These are phyloP conservation scores for Aphaenogaster ashmeadi DNA, from an alignment of 1,140 invertebrate species.

Conservation along the genomic window DNA sequence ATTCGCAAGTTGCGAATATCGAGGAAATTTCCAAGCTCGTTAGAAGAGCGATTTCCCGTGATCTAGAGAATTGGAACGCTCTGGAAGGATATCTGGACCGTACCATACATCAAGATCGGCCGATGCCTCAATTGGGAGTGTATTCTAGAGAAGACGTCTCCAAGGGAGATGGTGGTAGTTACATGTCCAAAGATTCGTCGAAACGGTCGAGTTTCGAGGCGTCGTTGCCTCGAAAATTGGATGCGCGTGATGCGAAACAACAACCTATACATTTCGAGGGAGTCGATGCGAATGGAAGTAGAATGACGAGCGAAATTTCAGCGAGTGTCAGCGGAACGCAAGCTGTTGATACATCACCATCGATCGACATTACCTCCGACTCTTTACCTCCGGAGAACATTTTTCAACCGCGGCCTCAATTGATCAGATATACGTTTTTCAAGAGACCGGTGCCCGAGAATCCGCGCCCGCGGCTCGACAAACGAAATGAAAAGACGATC, in stretches of 20 bases:
- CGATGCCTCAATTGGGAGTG: not conserved
- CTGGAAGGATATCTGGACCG: conserved; percentile 62
- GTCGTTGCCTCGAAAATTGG: conserved; percentile 16
- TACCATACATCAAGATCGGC: conserved; percentile 27
- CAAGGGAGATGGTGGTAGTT: not conserved
- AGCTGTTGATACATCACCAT: not conserved
- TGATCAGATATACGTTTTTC: conserved; percentile 79
- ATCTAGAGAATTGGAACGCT: conserved; percentile 69
- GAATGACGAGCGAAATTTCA: not conserved
- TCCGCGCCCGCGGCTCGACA: not conserved
- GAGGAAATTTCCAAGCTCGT: conserved; percentile 64
- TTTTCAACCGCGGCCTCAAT: conserved; percentile 77
- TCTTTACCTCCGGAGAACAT: conserved; percentile 72
- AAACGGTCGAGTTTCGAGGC: not conserved
- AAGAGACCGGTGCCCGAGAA: not conserved
- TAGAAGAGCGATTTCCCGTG: conserved; percentile 63
- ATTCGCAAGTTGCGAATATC: not conserved
- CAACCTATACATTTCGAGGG: not conserved
- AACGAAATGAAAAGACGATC: conserved; percentile 25
- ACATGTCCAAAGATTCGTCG: not conserved
- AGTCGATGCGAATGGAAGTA: not conserved
- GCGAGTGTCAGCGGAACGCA: not conserved
- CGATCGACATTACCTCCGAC: not conserved
- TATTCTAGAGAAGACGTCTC: not conserved
- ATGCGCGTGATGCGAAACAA: not conserved